These are phyloP conservation scores for Camponotus pennsylvanicus DNA, from an alignment of 1,140 invertebrate species.

Conservation along the genomic window DNA sequence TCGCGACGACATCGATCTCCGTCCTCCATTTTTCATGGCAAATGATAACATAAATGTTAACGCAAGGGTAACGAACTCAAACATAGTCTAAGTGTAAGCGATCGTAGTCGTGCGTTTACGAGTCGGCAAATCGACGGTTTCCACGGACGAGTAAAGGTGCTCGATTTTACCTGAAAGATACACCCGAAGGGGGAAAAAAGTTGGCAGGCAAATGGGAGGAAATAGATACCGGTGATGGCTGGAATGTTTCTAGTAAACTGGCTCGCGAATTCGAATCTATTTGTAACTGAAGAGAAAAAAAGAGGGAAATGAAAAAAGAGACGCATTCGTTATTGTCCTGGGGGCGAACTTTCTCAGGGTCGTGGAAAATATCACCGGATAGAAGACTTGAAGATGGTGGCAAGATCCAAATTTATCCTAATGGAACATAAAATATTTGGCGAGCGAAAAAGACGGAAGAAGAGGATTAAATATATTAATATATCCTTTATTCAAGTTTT, in stretches of 20 bases:
- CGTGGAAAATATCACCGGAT: slow-evolving; percentile 4
- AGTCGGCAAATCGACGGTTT: slow-evolving; percentile 55
- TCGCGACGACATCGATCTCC: slow-evolving; percentile 26
- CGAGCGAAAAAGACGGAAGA: not conserved
- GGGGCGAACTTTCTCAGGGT: not conserved
- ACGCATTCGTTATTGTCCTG: slow-evolving; percentile 35
- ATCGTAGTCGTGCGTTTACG: slow-evolving; percentile 26
- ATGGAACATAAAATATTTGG: not conserved
- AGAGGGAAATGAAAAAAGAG: slow-evolving; percentile 11
- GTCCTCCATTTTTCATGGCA: slow-evolving; percentile 42
- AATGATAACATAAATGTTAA: slow-evolving; percentile 55
- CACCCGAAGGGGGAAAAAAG: slow-evolving; percentile 48
- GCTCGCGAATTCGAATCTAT: slow-evolving; percentile 53
- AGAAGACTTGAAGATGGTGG: not conserved
- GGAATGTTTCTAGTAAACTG: slow-evolving; percentile 47
- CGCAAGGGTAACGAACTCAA: slow-evolving; percentile 53
- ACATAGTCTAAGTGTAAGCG: slow-evolving; percentile 18
- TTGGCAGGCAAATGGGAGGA: slow-evolving; percentile 54
- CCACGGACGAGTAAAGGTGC: slow-evolving; percentile 31
- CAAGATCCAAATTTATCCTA: not conserved
- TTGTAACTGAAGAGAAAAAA: slow-evolving; percentile 29
- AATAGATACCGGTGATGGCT: slow-evolving; percentile 55
- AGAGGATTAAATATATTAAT: not conserved
- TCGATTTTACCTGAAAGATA: slow-evolving; percentile 48
- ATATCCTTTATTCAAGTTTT: too few relatives aligned